Percentiles rank a stretch among this genome's conserved stretches.
These are phyloP conservation scores for Sebastiscus tertius DNA, from an alignment of 2,797 vertebrate genomes.

Conservation along the genomic window DNA sequence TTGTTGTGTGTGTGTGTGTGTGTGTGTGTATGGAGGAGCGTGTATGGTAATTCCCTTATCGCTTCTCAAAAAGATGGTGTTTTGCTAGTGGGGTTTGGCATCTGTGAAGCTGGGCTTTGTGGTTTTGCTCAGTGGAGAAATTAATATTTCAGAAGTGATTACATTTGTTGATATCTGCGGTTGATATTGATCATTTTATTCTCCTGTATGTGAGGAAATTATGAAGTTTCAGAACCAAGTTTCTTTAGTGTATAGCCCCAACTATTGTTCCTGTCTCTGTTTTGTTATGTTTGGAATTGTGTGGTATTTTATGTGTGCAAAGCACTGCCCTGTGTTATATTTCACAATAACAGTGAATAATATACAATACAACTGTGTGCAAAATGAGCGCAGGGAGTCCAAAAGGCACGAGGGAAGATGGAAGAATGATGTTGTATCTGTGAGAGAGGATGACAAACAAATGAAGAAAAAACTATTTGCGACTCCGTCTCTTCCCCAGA, in stretches of 20 bases:
- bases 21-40: not conserved
- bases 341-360: not conserved
- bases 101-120: constrained; percentile 4
- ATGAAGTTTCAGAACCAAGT: not conserved
- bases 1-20: too few relatives aligned
- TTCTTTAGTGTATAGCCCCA: not conserved
- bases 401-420: not conserved
- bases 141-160: constrained; percentile 4
- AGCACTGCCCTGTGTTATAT: not conserved
- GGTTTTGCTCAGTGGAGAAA: constrained; percentile 11
- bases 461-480: not conserved
- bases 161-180: not conserved
- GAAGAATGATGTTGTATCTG: not conserved
- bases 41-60: not conserved
- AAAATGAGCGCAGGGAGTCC: not conserved
- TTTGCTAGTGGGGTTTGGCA: not conserved
- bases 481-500: constrained; percentile 16
- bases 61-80: not conserved
- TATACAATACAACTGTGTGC: constrained; percentile 1
- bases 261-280: not conserved
- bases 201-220: not conserved
- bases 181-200: constrained; percentile 12
- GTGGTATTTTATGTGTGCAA: not conserved
- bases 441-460: not conserved
- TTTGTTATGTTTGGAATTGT: not conserved